phyloP scores from a whole-genome alignment of 2,888 invertebrate genomes.

The Himalopsyche tibetana region DNA sequence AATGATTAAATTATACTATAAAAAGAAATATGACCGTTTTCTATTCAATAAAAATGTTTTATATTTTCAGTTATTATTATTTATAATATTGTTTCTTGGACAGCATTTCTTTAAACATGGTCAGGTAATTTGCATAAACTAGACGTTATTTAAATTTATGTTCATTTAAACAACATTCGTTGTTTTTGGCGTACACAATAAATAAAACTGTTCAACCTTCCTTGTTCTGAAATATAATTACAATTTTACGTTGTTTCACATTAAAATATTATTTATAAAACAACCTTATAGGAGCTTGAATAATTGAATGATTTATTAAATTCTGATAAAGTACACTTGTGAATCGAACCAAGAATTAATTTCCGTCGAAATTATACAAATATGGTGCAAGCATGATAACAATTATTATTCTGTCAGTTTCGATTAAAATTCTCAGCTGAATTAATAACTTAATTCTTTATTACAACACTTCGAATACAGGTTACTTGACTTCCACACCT shows the following conservation, averaged over 20 bases:
- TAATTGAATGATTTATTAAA: not conserved
- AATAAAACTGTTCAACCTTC: constrained; percentile 1
- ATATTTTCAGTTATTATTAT: not conserved
- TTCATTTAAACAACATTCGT: constrained; percentile 11
- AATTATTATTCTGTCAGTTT: constrained; percentile 53
- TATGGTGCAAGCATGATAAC: constrained; percentile 39
- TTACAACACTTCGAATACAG: constrained; percentile 29
- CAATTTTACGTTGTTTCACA: not conserved
- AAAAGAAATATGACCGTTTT: not conserved
- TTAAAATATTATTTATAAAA: not conserved
- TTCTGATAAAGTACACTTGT: no score
- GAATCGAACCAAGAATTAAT: not conserved
- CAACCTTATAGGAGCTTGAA: not conserved
- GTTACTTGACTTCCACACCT: constrained; percentile 31
- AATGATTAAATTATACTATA: no score
- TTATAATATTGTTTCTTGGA: not conserved
- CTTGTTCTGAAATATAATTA: not conserved
- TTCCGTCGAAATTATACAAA: constrained; percentile 1
- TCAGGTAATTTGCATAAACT: not conserved
- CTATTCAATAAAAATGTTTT: constrained; percentile 8
- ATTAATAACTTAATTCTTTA: constrained; percentile 52
- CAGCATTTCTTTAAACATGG: not conserved
- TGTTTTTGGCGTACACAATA: constrained; percentile 14
- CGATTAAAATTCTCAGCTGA: constrained; percentile 48
- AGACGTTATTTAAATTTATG: constrained; percentile 8